A percentile compares a stretch with the other conserved stretches of the same genome.
Conservation (phyloP, 2,797 vertebrate genomes). For the Macropus fuliginosus region DNA sequence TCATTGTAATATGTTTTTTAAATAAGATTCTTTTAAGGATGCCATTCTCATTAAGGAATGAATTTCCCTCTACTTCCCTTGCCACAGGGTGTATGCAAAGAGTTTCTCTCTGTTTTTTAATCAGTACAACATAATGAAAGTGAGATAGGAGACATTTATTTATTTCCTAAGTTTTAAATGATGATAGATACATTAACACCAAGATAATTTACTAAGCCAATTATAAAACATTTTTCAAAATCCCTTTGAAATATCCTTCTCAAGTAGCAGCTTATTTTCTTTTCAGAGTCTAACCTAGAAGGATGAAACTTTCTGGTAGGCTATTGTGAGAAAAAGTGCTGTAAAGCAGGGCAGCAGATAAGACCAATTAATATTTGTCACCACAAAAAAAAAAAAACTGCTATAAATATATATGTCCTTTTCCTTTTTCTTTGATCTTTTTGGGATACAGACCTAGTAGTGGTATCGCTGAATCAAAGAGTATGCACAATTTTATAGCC, state of each 20-base stretch:
- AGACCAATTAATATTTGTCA: conserved; percentile 14
- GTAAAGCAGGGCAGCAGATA: conserved; percentile 36
- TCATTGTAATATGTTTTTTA: conserved; percentile 47
- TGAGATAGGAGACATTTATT: conserved; percentile 46
- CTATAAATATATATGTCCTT: not conserved
- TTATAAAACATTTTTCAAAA: conserved; percentile 59
- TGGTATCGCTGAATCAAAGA: not conserved
- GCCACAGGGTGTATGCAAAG: conserved; percentile 27
- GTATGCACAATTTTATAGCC: not conserved
- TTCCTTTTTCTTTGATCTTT: not conserved
- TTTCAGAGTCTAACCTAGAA: conserved; percentile 31
- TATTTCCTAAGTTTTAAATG: conserved; percentile 46
- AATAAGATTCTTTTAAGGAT: conserved; percentile 48
- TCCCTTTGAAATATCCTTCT: conserved; percentile 44
- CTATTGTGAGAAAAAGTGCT: conserved; percentile 27
- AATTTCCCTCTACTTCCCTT: conserved; percentile 20
- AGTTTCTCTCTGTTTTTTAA: conserved; percentile 55
- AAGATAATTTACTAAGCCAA: conserved; percentile 53
- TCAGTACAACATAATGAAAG: conserved; percentile 54
- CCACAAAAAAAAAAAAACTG: not conserved
- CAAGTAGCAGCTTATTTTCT: conserved; percentile 34
- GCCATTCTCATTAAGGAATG: conserved; percentile 11
- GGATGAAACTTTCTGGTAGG: conserved; percentile 51
- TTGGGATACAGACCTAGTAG: not conserved
- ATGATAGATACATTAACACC: conserved; percentile 13